A percentile compares a stretch with the other conserved stretches of the same genome.
Evolutionary conservation across 2,797 vertebrate genomes (phyloP).

Genomic region (Pipistrellus kuhlii): DNA sequence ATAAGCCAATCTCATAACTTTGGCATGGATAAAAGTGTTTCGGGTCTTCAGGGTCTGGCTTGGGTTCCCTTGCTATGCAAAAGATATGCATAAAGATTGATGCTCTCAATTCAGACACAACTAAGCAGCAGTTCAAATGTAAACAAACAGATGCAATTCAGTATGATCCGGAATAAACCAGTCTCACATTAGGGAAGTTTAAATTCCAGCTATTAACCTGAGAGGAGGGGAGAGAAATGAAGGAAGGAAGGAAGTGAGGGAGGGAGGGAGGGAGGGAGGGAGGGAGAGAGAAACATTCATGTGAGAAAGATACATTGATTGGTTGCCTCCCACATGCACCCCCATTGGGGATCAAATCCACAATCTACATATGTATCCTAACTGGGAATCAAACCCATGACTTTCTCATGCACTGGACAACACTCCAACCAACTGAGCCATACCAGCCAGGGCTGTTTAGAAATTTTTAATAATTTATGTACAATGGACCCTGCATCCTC

Average conservation of each 20-base stretch:
- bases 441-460: neutral
- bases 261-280: no score
- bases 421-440: no score
- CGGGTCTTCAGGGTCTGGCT: neutral
- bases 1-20: neutral
- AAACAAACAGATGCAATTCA: constrained; percentile 67
- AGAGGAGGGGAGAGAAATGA: no score
- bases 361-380: no score
- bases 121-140: constrained; percentile 73
- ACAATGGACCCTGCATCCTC: neutral
- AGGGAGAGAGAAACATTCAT: no score
- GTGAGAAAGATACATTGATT: no score
- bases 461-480: neutral
- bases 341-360: no score
- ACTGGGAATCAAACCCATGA: no score
- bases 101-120: neutral
- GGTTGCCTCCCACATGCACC: no score
- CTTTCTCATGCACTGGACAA: no score
- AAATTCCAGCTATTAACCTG: neutral
- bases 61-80: neutral
- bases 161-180: constrained; percentile 75
- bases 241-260: no score
- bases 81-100: constrained; percentile 57
- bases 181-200: constrained; percentile 63
- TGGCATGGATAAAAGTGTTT: neutral